These are phyloP conservation scores for Conopomorpha cramerella DNA, from an alignment of 1,140 invertebrate genomes.

Conservation along the genomic window DNA sequence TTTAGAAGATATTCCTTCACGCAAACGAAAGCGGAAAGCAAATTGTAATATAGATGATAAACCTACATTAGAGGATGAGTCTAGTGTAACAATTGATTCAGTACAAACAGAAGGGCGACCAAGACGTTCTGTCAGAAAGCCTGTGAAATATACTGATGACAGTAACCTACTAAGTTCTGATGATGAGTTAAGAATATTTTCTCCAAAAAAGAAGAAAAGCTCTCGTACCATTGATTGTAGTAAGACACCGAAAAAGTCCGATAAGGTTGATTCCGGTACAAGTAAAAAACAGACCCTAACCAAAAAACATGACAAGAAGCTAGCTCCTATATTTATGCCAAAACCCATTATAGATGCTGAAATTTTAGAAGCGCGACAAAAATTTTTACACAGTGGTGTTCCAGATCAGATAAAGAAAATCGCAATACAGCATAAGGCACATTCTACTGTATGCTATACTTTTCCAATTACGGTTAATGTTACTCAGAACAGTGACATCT, in stretches of 20 bases:
- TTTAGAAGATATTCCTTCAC: too few species aligned
- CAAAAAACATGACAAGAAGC: slow-evolving; percentile 20
- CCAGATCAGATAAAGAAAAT: slow-evolving; percentile 62
- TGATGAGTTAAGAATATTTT: slow-evolving; percentile 46
- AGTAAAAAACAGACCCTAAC: slow-evolving; percentile 1
- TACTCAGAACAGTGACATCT: too few species aligned
- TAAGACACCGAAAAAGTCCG: slow-evolving; percentile 4
- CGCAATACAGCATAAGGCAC: slow-evolving; percentile 39
- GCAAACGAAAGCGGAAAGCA: too few species aligned
- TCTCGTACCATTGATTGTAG: slow-evolving; percentile 9
- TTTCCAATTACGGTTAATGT: too few species aligned
- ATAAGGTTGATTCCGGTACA: slow-evolving; percentile 2
- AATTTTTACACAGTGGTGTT: slow-evolving; percentile 64
- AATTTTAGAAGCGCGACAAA: slow-evolving; percentile 60
- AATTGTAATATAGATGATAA: too few species aligned
- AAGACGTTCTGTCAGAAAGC: slow-evolving; percentile 34
- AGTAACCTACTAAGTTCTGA: slow-evolving; percentile 28
- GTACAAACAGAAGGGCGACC: slow-evolving; percentile 19
- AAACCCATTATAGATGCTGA: slow-evolving; percentile 59
- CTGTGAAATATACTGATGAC: slow-evolving; percentile 42
- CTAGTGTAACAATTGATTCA: not conserved
- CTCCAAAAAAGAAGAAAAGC: slow-evolving; percentile 44
- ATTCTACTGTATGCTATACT: slow-evolving; percentile 24
- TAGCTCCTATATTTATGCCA: slow-evolving; percentile 66
- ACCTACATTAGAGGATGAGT: too few species aligned